Evolutionary conservation across 2,797 vertebrate genomes (phyloP).

Genomic region (Propithecus perrieri): DNA sequence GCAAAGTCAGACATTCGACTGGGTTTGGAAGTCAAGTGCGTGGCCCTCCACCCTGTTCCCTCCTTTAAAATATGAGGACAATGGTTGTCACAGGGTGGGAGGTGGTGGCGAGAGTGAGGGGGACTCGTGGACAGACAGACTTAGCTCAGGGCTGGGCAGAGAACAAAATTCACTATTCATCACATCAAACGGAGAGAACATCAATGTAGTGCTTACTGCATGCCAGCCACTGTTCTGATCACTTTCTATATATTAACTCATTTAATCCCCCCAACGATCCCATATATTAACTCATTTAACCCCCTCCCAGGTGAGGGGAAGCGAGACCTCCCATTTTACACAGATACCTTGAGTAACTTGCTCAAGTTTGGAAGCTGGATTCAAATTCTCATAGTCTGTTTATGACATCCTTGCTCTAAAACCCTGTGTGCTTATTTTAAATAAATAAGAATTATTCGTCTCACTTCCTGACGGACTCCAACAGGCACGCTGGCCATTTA

Average conservation of each 20-base stretch:
- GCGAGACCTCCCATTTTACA: not conserved
- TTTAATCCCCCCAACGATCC: not conserved
- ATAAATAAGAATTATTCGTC: not conserved
- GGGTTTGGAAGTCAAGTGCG: not conserved
- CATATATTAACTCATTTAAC: too few relatives aligned
- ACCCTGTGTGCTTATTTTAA: not conserved
- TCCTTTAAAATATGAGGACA: not conserved
- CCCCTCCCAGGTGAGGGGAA: not conserved
- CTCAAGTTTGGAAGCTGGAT: not conserved
- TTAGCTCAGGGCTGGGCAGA: not conserved
- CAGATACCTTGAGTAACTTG: not conserved
- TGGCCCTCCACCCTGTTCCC: not conserved
- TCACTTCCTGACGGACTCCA: not conserved
- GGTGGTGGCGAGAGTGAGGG: not conserved
- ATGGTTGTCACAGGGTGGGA: not conserved
- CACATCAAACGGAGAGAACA: not conserved
- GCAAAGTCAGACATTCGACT: not conserved
- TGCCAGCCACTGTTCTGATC: not conserved
- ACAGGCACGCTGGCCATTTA: not conserved
- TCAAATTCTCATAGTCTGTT: not conserved
- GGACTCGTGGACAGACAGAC: not conserved
- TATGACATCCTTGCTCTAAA: not conserved
- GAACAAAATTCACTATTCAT: not conserved
- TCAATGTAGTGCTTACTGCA: not conserved
- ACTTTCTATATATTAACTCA: not conserved